phyloP scores from a whole-genome alignment of 2,797 vertebrate species.

The Eleutherodactylus coqui region DNA sequence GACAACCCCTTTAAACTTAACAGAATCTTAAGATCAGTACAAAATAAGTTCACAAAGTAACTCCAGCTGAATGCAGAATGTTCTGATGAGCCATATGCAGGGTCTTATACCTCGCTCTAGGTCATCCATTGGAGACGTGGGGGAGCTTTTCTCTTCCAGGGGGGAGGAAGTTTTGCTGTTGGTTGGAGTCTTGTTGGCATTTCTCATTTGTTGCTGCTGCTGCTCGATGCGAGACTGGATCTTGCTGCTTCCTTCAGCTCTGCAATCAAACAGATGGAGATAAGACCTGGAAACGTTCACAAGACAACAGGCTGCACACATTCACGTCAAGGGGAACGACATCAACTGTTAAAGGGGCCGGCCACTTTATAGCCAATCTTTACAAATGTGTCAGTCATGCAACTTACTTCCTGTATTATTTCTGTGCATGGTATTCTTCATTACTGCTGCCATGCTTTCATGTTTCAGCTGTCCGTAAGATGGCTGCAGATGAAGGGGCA shows the following conservation, averaged over 20 bases:
- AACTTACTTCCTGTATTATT: too few relatives aligned
- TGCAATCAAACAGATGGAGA: conserved; percentile 65
- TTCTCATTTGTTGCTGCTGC: conserved; percentile 78
- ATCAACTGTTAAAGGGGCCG: too few relatives aligned
- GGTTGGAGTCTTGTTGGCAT: conserved; percentile 74
- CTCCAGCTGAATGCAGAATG: not conserved
- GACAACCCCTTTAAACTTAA: too few relatives aligned
- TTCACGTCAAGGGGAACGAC: too few relatives aligned
- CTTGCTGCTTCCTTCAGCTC: conserved; percentile 96
- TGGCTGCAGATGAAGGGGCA: too few relatives aligned
- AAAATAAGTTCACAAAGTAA: not conserved
- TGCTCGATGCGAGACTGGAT: conserved; percentile 84
- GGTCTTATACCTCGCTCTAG: conserved; percentile 86
- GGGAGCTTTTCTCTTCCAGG: conserved; percentile 88
- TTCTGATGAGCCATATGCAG: not conserved
- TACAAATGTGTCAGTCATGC: too few relatives aligned
- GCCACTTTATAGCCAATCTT: too few relatives aligned
- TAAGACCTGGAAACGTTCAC: not conserved
- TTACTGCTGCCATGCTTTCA: too few relatives aligned
- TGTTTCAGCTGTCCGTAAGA: too few relatives aligned
- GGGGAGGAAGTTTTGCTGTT: conserved; percentile 83
- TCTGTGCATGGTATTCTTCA: too few relatives aligned
- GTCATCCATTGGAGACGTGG: conserved; percentile 90
- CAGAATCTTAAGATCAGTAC: too few relatives aligned
- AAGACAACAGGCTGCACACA: too few relatives aligned